These are phyloP conservation scores for Clepsis dumicolana DNA, from an alignment of 2,888 invertebrate genomes.

Conservation along the genomic window DNA sequence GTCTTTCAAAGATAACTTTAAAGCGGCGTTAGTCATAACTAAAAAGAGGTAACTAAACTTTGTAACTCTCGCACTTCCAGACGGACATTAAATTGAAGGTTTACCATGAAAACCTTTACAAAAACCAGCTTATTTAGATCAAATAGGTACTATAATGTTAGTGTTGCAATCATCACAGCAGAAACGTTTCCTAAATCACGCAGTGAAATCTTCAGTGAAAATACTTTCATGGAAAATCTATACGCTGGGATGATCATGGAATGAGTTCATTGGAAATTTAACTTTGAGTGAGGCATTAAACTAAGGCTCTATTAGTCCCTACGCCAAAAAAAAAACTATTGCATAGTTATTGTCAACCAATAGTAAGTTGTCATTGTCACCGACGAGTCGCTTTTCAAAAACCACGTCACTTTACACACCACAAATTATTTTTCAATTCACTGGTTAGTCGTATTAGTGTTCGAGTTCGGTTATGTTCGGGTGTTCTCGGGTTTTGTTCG, in stretches of 20 bases:
- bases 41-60: too few relatives aligned
- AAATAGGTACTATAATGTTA: too few relatives aligned
- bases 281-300: background rate
- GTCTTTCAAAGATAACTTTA: too few relatives aligned
- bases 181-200: too few relatives aligned
- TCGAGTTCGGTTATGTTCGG: conserved; percentile 64
- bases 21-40: too few relatives aligned
- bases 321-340: background rate
- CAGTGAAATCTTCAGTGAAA: too few relatives aligned
- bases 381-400: conserved; percentile 64
- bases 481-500: conserved; percentile 55
- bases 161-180: too few relatives aligned
- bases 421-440: conserved; percentile 61
- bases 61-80: too few relatives aligned
- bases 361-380: conserved; percentile 58
- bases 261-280: too few relatives aligned
- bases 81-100: too few relatives aligned
- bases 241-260: background rate
- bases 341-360: conserved; percentile 33
- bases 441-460: conserved; percentile 66
- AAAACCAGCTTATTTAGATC: too few relatives aligned
- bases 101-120: too few relatives aligned
- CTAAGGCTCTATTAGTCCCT: background rate
- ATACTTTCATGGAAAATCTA: background rate
- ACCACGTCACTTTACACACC: conserved; percentile 62